These are phyloP conservation scores for Cerastoderma edule DNA, from an alignment of 2,888 invertebrate genomes.

Conservation along the genomic window DNA sequence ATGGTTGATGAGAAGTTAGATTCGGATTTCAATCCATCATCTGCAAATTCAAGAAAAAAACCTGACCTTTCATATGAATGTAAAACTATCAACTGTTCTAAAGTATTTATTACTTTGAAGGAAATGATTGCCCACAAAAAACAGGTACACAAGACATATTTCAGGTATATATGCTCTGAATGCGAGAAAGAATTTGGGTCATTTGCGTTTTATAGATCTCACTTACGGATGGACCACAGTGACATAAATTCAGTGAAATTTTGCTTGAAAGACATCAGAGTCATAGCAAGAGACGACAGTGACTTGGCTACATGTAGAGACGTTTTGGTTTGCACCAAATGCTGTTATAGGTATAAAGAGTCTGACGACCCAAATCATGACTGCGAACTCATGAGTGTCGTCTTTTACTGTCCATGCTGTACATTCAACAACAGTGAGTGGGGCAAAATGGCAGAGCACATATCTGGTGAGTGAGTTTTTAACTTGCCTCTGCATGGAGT, in stretches of 20 bases:
- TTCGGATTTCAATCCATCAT: no score
- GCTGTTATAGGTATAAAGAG: no score
- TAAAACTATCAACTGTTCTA: neutral
- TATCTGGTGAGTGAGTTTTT: no score
- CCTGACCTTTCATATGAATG: neutral
- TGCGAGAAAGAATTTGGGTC: constrained; percentile 10
- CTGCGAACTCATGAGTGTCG: no score
- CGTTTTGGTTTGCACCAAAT: neutral
- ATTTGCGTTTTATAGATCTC: neutral
- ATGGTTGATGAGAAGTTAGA: no score
- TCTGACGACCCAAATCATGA: no score
- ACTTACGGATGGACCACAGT: constrained; percentile 6
- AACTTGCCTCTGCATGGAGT: no score
- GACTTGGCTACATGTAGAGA: neutral
- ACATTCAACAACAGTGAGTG: no score
- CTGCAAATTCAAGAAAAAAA: no score
- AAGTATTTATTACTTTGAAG: neutral
- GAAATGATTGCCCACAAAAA: neutral
- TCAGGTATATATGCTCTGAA: constrained; percentile 3
- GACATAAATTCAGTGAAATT: neutral
- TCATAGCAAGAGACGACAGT: neutral
- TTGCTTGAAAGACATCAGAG: neutral
- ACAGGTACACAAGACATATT: constrained; percentile 3
- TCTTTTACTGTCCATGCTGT: no score
- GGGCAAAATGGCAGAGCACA: no score